Percentiles rank a stretch among this genome's conserved stretches.
These are phyloP conservation scores for Ctenodactylus gundi DNA, from an alignment of 2,113 vertebrate genomes.

Conservation along the genomic window DNA sequence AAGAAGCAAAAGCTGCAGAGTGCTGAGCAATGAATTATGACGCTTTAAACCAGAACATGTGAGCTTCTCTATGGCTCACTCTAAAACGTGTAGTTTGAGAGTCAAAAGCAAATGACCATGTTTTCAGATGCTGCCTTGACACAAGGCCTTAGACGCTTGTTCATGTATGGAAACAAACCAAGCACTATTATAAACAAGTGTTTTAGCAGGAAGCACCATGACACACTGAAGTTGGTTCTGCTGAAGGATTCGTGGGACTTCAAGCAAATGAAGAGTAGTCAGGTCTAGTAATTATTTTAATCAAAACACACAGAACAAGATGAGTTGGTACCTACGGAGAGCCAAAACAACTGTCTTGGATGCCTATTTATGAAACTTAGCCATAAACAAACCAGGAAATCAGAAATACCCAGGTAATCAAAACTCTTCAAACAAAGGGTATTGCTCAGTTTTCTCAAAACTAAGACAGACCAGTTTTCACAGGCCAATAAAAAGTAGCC, in stretches of 20 bases:
- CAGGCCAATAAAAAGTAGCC: slow-evolving; percentile 9
- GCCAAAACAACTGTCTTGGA: not conserved
- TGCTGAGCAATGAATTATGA: not conserved
- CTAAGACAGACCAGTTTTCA: not conserved
- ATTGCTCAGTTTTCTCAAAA: not conserved
- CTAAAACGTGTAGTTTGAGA: not conserved
- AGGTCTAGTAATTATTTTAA: not conserved
- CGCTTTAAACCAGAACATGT: not conserved
- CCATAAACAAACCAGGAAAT: not conserved
- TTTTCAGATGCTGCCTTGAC: not conserved
- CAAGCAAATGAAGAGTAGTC: slow-evolving; percentile 18
- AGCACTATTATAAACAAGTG: not conserved
- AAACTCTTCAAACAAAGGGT: not conserved
- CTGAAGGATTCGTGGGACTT: not conserved
- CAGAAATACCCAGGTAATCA: slow-evolving; percentile 1
- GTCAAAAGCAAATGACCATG: not conserved
- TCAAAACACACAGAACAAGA: not conserved
- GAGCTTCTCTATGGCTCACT: not conserved
- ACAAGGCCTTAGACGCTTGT: not conserved
- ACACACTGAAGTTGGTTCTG: not conserved
- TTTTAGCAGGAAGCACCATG: not conserved
- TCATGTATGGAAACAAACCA: not conserved
- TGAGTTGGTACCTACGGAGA: not conserved
- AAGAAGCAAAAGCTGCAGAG: not conserved
- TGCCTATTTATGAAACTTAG: not conserved